Base-by-base conservation (phyloP, 2,113 vertebrate species). In the Pycnonotus jocosus region DNA sequence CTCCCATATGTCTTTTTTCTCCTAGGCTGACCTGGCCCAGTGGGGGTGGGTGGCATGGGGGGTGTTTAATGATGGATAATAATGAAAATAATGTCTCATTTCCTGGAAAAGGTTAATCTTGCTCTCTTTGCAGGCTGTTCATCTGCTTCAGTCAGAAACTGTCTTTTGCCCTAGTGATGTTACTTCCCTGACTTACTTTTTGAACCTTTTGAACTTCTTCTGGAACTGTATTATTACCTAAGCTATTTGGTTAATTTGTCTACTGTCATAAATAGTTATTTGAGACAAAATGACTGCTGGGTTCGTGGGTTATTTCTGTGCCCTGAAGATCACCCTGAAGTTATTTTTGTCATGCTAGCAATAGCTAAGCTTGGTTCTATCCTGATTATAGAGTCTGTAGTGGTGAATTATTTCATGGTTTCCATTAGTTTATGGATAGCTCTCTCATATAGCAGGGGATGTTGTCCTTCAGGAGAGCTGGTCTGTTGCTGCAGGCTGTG, bases 51-150 rank as follows among this genome's bases (percentile, higher is more conserved):
- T 13, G 19, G 7, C 1, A 3, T 38, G 5, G n/a, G 9, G 11
- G 6, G 14, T 53, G 9, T 92, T 96, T 74, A 5, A 17, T n/a
- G 24, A 4, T 68, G 73, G 82, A 72, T 96, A 88, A 83, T 93
- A 90, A 91, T 92, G 92, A 90, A 83, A 88, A 90, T 92, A 81
- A 78, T 87, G 33, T 66, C 44, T 88, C 17, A 73, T 87, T 91
- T 95, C 81, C 81, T 71, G 83, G 91, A 92, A 92, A 93, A 88
- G 62, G 60, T 74, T 81, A 84, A 62, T 93, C 88, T 91, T 58
- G 31, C 72, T 89, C 38, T 62, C 13, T 79, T 93, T 90, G 73
- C 66, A 51, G 25, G 18, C n/a, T 27, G 18, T 81, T 89, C 74
- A n/a, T 18, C 66, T 86, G 74, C 66, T 73, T 45, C 47, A 86